These are phyloP conservation scores for Ascidia mentula DNA, from an alignment of 23 tunicate species.

Conservation along the genomic window DNA sequence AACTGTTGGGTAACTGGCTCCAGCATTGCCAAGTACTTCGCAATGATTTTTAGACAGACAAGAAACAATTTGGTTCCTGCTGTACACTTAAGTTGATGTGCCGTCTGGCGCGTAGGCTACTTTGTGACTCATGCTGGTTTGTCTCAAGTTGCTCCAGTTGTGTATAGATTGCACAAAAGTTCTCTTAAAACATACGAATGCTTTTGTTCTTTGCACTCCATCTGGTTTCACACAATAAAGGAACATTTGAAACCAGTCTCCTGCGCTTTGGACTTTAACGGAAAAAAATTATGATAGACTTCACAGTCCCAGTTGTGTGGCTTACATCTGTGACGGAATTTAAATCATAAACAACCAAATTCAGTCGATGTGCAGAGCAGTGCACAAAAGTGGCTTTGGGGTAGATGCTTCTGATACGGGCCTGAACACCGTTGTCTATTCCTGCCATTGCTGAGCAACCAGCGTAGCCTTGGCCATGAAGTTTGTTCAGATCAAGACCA, in stretches of 20 bases:
- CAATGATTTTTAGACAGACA: too few relatives aligned
- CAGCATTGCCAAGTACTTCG: too few relatives aligned
- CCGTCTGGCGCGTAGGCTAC: too few relatives aligned
- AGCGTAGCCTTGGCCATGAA: constrained; percentile 15
- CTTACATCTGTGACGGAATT: neutral
- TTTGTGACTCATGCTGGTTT: too few relatives aligned
- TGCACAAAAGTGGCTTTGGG: neutral
- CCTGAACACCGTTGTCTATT: neutral
- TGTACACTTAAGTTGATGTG: too few relatives aligned
- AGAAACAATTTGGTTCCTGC: too few relatives aligned
- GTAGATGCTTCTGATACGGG: neutral
- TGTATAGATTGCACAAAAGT: too few relatives aligned
- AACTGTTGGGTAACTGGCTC: too few relatives aligned
- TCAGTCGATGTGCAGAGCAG: neutral
- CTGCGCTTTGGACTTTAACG: neutral
- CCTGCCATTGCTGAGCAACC: constrained; percentile 20
- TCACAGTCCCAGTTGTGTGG: neutral
- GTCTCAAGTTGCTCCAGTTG: too few relatives aligned
- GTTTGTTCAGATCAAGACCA: constrained; percentile 22
- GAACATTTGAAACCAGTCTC: neutral
- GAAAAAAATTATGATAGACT: neutral
- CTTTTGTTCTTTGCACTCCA: neutral
- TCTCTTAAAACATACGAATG: neutral
- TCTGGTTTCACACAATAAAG: neutral
- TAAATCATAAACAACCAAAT: neutral